Percentiles rank a stretch among this genome's conserved stretches.
Conservation (phyloP, 2,797 vertebrate species). For the Urophycis tenuis region DNA sequence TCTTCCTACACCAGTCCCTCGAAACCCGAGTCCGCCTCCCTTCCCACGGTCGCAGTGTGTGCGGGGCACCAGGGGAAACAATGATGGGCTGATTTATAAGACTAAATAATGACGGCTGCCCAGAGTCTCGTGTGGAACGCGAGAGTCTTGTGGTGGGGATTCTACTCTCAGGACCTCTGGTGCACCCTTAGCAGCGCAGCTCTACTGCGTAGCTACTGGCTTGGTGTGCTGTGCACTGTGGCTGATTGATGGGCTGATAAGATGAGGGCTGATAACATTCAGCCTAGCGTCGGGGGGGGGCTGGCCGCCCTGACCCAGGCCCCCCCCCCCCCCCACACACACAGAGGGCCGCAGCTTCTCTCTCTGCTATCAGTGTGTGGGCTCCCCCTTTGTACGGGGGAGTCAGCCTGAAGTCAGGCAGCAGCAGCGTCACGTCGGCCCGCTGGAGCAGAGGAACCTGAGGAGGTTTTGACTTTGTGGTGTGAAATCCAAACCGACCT, state of each 20-base stretch:
- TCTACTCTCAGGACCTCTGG: neutral
- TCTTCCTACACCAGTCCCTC: neutral
- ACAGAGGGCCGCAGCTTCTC: neutral
- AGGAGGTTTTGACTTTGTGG: neutral
- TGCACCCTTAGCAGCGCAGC: neutral
- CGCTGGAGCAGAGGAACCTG: neutral
- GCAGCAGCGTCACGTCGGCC: neutral
- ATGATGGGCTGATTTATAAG: constrained; percentile 38
- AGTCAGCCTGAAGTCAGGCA: neutral
- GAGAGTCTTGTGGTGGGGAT: too few species aligned
- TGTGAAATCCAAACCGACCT: neutral
- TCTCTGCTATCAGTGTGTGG: neutral
- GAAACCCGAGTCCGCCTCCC: constrained; percentile 22
- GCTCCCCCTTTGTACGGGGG: neutral
- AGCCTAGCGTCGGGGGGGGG: neutral
- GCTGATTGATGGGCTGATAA: neutral
- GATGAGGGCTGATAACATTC: neutral
- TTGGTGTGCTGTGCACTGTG: neutral
- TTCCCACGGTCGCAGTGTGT: constrained; percentile 19
- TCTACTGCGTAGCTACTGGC: neutral
- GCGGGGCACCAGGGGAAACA: constrained; percentile 23
- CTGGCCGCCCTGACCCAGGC: neutral
- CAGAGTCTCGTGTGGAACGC: too few species aligned
- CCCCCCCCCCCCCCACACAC: too few species aligned
- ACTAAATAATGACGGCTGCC: constrained; percentile 38